These are phyloP conservation scores for Phaethornis superciliosus DNA, from an alignment of 2,113 vertebrate genomes.

Conservation along the genomic window DNA sequence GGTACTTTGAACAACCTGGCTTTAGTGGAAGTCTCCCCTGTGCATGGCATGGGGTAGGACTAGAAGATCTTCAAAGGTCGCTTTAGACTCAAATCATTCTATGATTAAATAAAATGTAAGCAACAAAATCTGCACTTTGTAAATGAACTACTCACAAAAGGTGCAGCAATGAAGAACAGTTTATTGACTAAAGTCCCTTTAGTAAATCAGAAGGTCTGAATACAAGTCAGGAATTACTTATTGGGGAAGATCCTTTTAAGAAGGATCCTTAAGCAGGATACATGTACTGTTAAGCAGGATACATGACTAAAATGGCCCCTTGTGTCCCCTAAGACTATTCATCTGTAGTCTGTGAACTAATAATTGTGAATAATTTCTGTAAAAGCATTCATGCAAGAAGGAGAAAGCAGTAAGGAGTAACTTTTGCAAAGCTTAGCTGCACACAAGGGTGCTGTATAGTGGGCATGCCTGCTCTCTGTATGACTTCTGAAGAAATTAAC, in stretches of 20 bases:
- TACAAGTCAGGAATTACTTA: not conserved
- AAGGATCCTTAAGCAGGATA: not conserved
- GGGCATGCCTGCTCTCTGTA: not conserved
- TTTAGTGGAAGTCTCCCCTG: not conserved
- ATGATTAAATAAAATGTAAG: not conserved
- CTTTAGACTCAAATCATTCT: not conserved
- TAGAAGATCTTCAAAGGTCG: not conserved
- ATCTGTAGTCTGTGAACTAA: not conserved
- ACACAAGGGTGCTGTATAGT: not conserved
- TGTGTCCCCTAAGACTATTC: not conserved
- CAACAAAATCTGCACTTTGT: not conserved
- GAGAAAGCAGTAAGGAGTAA: not conserved
- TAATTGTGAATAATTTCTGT: conserved; percentile 21
- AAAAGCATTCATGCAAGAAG: not conserved
- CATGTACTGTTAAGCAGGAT: not conserved
- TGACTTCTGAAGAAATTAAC: not conserved
- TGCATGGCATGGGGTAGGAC: too few relatives aligned
- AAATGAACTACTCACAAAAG: not conserved
- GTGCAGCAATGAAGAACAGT: not conserved
- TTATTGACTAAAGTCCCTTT: not conserved
- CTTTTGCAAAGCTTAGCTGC: not conserved
- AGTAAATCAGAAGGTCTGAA: not conserved
- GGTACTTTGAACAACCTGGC: not conserved
- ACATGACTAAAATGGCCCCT: not conserved
- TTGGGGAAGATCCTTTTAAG: not conserved